These are phyloP conservation scores for Pyrocoelia pectoralis DNA, from an alignment of 2,888 invertebrate genomes.

Conservation along the genomic window DNA sequence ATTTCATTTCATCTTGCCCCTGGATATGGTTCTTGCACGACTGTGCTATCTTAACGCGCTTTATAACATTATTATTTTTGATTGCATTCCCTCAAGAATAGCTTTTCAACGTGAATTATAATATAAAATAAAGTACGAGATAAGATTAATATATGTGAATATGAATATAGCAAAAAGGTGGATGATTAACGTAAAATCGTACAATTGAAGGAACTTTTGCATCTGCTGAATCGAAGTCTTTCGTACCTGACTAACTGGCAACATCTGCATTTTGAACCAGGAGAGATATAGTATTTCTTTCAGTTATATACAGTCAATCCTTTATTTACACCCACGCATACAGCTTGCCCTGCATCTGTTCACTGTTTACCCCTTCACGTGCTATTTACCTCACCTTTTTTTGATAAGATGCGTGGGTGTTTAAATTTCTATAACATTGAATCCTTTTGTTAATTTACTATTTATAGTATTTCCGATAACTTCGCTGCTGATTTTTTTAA, in stretches of 20 bases:
- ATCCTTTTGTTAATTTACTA: constrained; percentile 9
- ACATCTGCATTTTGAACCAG: constrained; percentile 50
- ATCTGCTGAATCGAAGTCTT: constrained; percentile 32
- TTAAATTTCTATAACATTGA: constrained; percentile 7
- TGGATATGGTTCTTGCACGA: constrained; percentile 35
- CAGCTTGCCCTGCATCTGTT: constrained; percentile 38
- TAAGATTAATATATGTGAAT: neutral
- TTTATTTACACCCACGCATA: constrained; percentile 38
- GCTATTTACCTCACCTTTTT: constrained; percentile 29
- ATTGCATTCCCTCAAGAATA: constrained; percentile 19
- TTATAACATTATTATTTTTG: constrained; percentile 26
- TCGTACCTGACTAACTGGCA: constrained; percentile 47
- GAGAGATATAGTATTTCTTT: constrained; percentile 51
- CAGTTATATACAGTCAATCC: constrained; percentile 41
- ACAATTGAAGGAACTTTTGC: constrained; percentile 27
- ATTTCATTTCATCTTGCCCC: constrained; percentile 31
- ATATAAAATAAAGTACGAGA: neutral
- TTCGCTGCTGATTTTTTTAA: neutral
- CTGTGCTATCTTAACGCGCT: constrained; percentile 20
- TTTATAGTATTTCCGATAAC: constrained; percentile 8
- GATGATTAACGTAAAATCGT: constrained; percentile 5
- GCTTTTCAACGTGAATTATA: neutral
- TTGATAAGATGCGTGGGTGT: constrained; percentile 38
- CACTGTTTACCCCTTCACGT: constrained; percentile 35
- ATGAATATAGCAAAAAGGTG: neutral